Conservation (phyloP, 2,113 vertebrate species). For the Tragelaphus scriptus region DNA sequence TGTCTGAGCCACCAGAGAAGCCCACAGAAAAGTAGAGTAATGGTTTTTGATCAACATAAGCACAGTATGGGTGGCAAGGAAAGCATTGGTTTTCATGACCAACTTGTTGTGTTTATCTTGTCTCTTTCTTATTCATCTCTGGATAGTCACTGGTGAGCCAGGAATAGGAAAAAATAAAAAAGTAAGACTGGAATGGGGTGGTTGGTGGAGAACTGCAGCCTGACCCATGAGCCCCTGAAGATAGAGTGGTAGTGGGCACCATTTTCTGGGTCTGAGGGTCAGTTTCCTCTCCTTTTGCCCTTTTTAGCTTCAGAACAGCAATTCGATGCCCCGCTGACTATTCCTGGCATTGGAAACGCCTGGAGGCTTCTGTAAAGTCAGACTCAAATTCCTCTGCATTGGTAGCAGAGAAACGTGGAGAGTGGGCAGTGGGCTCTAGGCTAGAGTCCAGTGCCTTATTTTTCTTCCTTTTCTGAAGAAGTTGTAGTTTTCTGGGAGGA, state of each 20-base stretch:
- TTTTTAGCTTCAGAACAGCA: not conserved
- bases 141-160: not conserved
- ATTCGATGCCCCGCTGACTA: not conserved
- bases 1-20: rapidly evolving
- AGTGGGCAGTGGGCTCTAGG: not conserved
- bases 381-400: not conserved
- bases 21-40: not conserved
- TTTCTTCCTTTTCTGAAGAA: not conserved
- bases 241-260: not conserved
- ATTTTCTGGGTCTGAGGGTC: not conserved
- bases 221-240: not conserved
- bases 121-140: not conserved
- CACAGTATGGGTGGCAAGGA: not conserved
- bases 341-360: not conserved
- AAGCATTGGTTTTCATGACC: rapidly evolving
- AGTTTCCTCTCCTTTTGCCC: not conserved
- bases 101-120: too few species aligned
- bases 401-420: not conserved
- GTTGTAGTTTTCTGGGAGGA: not conserved
- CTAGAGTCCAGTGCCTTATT: not conserved
- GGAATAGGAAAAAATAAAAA: not conserved
- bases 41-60: not conserved
- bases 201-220: not conserved
- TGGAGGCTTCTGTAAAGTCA: not conserved
- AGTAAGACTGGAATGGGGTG: not conserved